Base-by-base conservation (phyloP, 2,797 vertebrate genomes). In the Tenualosa thibaudeaui region DNA sequence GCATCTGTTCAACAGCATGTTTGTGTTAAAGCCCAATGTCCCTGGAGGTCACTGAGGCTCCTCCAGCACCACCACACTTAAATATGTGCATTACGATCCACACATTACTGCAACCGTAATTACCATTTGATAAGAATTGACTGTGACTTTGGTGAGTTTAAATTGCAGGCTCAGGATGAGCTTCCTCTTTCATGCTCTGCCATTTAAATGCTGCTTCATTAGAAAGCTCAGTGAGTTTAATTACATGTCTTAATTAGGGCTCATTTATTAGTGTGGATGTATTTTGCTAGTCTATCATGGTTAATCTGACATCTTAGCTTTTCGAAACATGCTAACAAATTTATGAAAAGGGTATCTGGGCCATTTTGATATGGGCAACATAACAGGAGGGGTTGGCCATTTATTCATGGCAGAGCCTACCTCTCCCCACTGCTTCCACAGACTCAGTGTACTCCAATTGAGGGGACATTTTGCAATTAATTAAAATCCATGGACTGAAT, bases 381-480 rank as follows among this genome's bases (percentile, higher is more conserved):
- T 22, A 15, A 22, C 71, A 46, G 71, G 12, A 22, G 19, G 71
- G 71, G 37, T 22, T 78, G 71, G 40, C 12, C 40, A 78, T 78
- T 78, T 78, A 78, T 78, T 78, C 17, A 46, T 78, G 71, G 71
- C 71, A 46, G 15, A 78, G 71, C 37, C 40, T 46, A 46, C 40
- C 71, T 78, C 71, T 78, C 43, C 71, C 17, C 40, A 78, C 19
- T 17, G 13, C 78, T 51, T 26, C 78, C 17, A 83, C 81, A 82
- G 85, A 53, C 54, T 83, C 85, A 3, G 43, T 84, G 62, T 75
- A 85, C 56, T 84, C 89, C 65, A 43, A 82, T 84, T 65, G 84
- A 65, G 60, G 84, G 84, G 83, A 86, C 60, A 81, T 89, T 88
- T 88, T 75, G 81, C 78, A 86, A 89, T 89, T 88, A 89, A 86